These are phyloP conservation scores for Sandelia bainsii DNA, from an alignment of 2,797 vertebrate species.

Conservation along the genomic window DNA sequence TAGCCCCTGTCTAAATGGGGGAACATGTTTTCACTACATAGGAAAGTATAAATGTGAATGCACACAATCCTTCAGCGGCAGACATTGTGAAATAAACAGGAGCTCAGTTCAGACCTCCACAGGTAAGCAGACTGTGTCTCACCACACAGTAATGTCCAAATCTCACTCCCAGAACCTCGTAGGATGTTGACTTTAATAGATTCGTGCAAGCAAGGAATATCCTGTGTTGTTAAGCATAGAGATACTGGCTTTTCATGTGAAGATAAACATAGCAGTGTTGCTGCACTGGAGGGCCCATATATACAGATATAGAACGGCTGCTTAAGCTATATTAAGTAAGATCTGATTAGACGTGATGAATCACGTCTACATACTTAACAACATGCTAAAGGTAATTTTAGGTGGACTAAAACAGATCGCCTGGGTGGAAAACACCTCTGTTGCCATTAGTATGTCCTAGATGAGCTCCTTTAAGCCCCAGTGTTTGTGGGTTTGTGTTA, in stretches of 20 bases:
- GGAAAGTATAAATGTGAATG: conserved; percentile 99
- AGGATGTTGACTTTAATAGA: conserved; percentile 29
- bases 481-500: conserved; percentile 54
- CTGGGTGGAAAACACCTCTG: conserved; percentile 61
- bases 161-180: conserved; percentile 23
- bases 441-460: conserved; percentile 42
- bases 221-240: conserved; percentile 45
- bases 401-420: conserved; percentile 47
- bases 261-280: conserved; percentile 76
- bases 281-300: conserved; percentile 57
- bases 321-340: conserved; percentile 58
- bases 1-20: conserved; percentile 94
- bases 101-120: conserved; percentile 54
- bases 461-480: conserved; percentile 48
- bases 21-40: conserved; percentile 98
- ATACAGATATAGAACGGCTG: conserved; percentile 62
- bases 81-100: conserved; percentile 91
- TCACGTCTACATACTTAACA: conserved; percentile 57
- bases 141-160: conserved; percentile 18
- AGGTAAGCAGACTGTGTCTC: conserved; percentile 73
- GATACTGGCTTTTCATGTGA: conserved; percentile 46
- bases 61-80: conserved; percentile 87
- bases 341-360: conserved; percentile 57
- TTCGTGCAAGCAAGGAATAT: conserved; percentile 42
- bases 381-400: conserved; percentile 61